Evolutionary conservation across 2,888 invertebrate genomes (phyloP).

Genomic region (Apoda limacodes): DNA sequence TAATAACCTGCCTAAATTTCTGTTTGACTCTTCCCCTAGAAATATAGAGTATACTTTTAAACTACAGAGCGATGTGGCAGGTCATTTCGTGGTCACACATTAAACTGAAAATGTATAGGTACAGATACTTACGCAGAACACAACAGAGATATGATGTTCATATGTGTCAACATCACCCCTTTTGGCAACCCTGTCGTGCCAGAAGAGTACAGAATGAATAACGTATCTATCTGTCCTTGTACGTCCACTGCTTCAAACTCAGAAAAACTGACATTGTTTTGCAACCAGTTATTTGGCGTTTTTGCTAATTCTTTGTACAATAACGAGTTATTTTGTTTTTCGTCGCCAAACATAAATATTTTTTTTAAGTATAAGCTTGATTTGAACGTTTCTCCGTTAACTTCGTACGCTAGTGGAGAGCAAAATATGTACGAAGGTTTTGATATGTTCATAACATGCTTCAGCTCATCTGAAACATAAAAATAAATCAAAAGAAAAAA

Average conservation of each 20-base stretch:
- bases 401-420: conserved; percentile 32
- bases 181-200: conserved; percentile 27
- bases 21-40: no score
- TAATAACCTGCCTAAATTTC: no score
- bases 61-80: no score
- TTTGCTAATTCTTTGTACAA: conserved; percentile 29
- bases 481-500: no score
- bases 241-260: conserved; percentile 20
- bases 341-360: conserved; percentile 33
- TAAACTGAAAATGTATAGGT: no score
- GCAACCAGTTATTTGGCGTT: conserved; percentile 2
- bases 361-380: conserved; percentile 26
- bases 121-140: conserved; percentile 17
- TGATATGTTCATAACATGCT: conserved; percentile 35
- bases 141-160: conserved; percentile 18
- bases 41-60: no score
- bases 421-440: conserved; percentile 42
- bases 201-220: conserved; percentile 23
- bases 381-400: conserved; percentile 25
- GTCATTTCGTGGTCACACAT: no score
- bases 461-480: conserved; percentile 35
- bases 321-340: conserved; percentile 21
- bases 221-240: conserved; percentile 20
- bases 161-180: conserved; percentile 24
- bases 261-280: conserved; percentile 13